Conservation (phyloP, 2,888 invertebrate species). For the Idaea straminata region DNA sequence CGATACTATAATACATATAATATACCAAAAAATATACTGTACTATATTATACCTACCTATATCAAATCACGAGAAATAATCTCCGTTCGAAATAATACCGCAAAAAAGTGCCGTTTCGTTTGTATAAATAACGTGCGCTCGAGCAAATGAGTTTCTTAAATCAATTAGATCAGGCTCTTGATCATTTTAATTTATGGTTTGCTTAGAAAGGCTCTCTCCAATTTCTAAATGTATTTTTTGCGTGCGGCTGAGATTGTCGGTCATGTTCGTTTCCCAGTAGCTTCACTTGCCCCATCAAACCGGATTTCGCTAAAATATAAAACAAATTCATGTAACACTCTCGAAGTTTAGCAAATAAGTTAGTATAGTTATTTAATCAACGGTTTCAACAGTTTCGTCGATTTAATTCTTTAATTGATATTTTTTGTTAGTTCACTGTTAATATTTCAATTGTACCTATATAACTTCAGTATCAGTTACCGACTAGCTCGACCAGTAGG, state of each 20-base stretch:
- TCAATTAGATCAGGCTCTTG: background rate
- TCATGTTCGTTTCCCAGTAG: slow-evolving; percentile 51
- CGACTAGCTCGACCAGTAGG: slow-evolving; percentile 9
- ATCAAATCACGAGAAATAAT: background rate
- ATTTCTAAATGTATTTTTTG: slow-evolving; percentile 38
- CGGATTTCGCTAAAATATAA: slow-evolving; percentile 36
- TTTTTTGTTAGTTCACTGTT: background rate
- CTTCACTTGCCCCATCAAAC: slow-evolving; percentile 31
- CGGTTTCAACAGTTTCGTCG: background rate
- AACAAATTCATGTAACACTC: background rate
- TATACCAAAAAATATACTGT: background rate
- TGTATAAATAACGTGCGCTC: background rate
- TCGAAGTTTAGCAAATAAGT: background rate
- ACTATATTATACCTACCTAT: slow-evolving; percentile 2
- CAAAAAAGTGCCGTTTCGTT: background rate
- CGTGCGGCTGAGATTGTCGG: slow-evolving; percentile 34
- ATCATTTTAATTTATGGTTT: slow-evolving; percentile 4
- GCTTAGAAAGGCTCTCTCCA: slow-evolving; percentile 5
- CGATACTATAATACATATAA: slow-evolving; percentile 27
- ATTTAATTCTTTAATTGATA: background rate
- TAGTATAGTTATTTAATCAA: background rate
- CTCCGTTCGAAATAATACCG: slow-evolving; percentile 1
- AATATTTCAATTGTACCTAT: background rate
- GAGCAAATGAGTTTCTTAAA: background rate
- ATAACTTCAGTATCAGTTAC: background rate